Conservation (phyloP, 2,888 invertebrate species). For the Therioaphis trifolii region DNA sequence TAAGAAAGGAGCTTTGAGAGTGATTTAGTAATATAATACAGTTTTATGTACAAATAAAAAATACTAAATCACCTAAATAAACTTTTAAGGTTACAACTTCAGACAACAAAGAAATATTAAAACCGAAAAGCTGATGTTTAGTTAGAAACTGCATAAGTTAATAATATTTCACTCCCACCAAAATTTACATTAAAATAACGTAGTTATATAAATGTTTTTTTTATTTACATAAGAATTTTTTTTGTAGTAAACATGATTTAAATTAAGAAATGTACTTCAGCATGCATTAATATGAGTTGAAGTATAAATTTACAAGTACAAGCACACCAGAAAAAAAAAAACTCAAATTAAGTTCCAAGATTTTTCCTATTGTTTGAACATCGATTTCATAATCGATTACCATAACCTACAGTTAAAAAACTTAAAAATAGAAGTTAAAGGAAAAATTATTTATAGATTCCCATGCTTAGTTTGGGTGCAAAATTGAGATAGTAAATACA, state of each 20-base stretch:
- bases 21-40: slow-evolving; percentile 21
- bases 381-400: too few relatives aligned
- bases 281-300: slow-evolving; percentile 43
- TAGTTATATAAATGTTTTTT: slow-evolving; percentile 1
- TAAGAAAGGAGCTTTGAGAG: neutral
- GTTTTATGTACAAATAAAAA: slow-evolving; percentile 34
- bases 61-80: neutral
- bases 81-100: neutral
- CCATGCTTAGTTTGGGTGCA: slow-evolving; percentile 4
- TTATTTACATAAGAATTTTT: slow-evolving; percentile 45
- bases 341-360: neutral
- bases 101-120: slow-evolving; percentile 5
- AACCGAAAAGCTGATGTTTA: neutral
- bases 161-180: slow-evolving; percentile 35
- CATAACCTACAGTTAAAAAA: too few relatives aligned
- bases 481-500: slow-evolving; percentile 29
- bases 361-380: neutral
- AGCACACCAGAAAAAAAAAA: slow-evolving; percentile 13
- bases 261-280: slow-evolving; percentile 2
- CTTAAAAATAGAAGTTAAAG: too few relatives aligned
- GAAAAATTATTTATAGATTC: neutral
- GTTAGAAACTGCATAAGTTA: neutral
- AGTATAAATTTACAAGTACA: neutral
- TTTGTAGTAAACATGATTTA: neutral
- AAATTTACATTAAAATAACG: neutral